Evolutionary conservation across 2,113 vertebrate species (phyloP).

Genomic region (Nettapus auritus): DNA sequence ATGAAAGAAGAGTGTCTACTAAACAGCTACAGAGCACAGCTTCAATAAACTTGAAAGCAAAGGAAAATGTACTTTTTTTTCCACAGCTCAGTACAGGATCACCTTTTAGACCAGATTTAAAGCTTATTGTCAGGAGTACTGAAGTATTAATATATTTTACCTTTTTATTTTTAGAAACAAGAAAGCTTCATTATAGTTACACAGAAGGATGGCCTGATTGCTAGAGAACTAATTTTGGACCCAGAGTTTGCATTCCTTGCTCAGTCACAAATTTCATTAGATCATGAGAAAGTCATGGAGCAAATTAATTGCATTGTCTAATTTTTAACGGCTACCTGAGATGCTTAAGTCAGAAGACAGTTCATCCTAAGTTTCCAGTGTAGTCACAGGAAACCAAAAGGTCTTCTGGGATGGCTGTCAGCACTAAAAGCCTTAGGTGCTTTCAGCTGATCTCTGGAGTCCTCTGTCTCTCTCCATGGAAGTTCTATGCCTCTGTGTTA

Average conservation of each 20-base stretch:
- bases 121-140: background rate
- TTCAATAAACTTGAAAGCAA: slow-evolving; percentile 3
- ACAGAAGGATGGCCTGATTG: background rate
- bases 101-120: background rate
- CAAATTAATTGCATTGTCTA: slow-evolving; percentile 25
- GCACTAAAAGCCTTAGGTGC: background rate
- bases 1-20: background rate
- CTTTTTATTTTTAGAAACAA: slow-evolving; percentile 38
- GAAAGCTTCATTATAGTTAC: background rate
- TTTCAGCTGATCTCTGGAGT: background rate
- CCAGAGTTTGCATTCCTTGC: background rate
- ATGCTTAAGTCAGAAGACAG: background rate
- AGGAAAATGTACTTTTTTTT: background rate
- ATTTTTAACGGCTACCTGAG: background rate
- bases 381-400: background rate
- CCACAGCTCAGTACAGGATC: background rate
- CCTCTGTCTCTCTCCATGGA: background rate
- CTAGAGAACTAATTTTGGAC: slow-evolving; percentile 8
- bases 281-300: slow-evolving; percentile 13
- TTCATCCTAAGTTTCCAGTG: background rate
- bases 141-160: slow-evolving; percentile 19
- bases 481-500: background rate
- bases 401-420: background rate
- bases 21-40: background rate
- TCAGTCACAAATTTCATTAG: background rate